Evolutionary conservation across 1,140 invertebrate species (phyloP).

Genomic region (Drosophila repletoides): DNA sequence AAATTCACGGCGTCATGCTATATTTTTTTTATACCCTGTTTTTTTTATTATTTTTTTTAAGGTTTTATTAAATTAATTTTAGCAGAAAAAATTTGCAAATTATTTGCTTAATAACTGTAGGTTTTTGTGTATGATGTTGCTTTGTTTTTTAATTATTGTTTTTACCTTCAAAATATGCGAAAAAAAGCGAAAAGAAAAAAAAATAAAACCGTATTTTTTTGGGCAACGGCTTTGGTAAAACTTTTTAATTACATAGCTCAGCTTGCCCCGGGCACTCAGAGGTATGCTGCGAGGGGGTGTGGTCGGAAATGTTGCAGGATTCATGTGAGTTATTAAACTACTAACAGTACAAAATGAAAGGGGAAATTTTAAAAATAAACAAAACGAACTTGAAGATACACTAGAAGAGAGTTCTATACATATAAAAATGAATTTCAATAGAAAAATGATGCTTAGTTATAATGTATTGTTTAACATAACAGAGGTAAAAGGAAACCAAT

Average conservation of each 20-base stretch:
- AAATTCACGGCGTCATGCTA: conserved; percentile 22
- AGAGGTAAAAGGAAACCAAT: no score
- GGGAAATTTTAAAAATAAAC: conserved; percentile 1
- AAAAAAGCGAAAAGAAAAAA: conserved; percentile 13
- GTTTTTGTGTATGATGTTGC: conserved; percentile 20
- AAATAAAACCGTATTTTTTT: conserved; percentile 20
- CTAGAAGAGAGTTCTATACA: no score
- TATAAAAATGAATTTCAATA: no score
- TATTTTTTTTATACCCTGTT: neutral
- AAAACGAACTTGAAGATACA: neutral
- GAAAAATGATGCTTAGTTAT: no score
- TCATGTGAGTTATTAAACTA: conserved; percentile 17
- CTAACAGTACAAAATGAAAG: neutral
- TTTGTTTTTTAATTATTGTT: conserved; percentile 54
- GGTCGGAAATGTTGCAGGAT: conserved; percentile 13
- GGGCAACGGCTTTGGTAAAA: conserved; percentile 37
- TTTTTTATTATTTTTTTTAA: neutral
- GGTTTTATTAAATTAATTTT: neutral
- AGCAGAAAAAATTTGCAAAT: conserved; percentile 19
- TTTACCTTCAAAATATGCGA: conserved; percentile 46
- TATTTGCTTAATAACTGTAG: conserved; percentile 43
- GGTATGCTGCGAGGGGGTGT: neutral
- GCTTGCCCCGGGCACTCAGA: conserved; percentile 15
- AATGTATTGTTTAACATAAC: no score
- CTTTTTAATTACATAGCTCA: conserved; percentile 70